These are phyloP conservation scores for Pristiophorus japonicus DNA, from an alignment of 2,113 vertebrate genomes.

Conservation along the genomic window DNA sequence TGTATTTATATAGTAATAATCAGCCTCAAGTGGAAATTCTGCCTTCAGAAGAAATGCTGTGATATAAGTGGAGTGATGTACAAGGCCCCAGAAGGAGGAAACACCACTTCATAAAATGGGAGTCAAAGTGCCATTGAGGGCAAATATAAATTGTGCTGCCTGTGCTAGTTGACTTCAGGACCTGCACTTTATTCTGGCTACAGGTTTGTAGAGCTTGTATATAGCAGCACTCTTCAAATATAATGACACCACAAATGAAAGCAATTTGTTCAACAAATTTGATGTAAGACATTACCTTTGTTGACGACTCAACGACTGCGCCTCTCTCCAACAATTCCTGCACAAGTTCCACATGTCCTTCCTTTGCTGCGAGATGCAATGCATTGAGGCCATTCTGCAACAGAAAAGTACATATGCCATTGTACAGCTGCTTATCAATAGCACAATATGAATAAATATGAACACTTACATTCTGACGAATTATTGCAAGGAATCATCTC, in stretches of 20 bases:
- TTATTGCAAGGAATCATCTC: conserved; percentile 29
- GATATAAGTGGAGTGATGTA: neutral
- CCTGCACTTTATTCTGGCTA: neutral
- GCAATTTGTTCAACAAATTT: neutral
- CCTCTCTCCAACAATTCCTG: conserved; percentile 88
- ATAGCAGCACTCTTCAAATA: neutral
- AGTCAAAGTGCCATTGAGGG: neutral
- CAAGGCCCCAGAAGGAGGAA: neutral
- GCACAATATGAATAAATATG: neutral
- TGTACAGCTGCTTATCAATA: neutral
- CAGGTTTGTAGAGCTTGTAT: neutral
- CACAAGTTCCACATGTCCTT: conserved; percentile 92
- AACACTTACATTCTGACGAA: conserved; percentile 9
- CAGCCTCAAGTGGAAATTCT: neutral
- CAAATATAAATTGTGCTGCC: neutral
- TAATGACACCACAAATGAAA: neutral
- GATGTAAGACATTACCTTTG: conserved; percentile 67
- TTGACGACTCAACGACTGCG: conserved; percentile 80
- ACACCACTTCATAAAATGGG: neutral
- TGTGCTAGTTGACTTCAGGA: neutral
- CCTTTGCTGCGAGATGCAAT: conserved; percentile 91
- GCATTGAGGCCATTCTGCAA: conserved; percentile 96
- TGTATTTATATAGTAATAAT: neutral
- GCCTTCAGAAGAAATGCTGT: neutral
- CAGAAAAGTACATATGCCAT: conserved; percentile 43